Percentiles rank a stretch among this genome's conserved stretches.
Conservation (phyloP, 2,113 vertebrate species). For the Sula dactylatra region DNA sequence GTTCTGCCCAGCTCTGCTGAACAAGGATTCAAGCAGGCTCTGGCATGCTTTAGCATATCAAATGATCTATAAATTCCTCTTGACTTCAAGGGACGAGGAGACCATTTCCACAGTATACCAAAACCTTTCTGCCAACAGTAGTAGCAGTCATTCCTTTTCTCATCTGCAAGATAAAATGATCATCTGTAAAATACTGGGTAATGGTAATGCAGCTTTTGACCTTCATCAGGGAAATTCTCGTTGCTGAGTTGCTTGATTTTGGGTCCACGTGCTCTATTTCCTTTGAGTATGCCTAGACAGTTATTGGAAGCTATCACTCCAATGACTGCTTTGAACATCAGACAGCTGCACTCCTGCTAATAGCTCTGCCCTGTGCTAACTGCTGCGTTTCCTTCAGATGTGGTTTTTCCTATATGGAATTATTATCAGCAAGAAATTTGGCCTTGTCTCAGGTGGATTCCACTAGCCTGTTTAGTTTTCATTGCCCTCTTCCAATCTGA, state of each 20-base stretch:
- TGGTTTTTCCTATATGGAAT: fast-evolving
- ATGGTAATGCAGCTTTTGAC: not conserved
- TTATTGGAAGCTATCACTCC: not conserved
- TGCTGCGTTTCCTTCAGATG: not conserved
- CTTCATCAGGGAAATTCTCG: not conserved
- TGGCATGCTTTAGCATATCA: not conserved
- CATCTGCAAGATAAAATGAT: not conserved
- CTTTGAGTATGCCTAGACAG: not conserved
- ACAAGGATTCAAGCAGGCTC: not conserved
- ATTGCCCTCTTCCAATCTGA: not conserved
- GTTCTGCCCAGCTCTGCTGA: not conserved
- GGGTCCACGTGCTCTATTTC: not conserved
- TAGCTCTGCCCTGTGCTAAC: not conserved
- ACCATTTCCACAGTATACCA: not conserved
- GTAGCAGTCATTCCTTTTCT: not conserved
- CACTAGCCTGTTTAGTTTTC: not conserved
- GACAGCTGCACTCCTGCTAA: not conserved
- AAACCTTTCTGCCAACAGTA: not conserved
- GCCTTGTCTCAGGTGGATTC: not conserved
- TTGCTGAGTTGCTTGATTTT: not conserved
- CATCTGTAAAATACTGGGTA: not conserved
- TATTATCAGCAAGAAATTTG: not conserved
- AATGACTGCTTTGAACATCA: not conserved
- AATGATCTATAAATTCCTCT: not conserved
- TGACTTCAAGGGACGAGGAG: not conserved